Evolutionary conservation across 2,888 invertebrate genomes (phyloP), one percentile per base, ranked within the genome.

Genomic region (Cerceris rybyensis): DNA sequence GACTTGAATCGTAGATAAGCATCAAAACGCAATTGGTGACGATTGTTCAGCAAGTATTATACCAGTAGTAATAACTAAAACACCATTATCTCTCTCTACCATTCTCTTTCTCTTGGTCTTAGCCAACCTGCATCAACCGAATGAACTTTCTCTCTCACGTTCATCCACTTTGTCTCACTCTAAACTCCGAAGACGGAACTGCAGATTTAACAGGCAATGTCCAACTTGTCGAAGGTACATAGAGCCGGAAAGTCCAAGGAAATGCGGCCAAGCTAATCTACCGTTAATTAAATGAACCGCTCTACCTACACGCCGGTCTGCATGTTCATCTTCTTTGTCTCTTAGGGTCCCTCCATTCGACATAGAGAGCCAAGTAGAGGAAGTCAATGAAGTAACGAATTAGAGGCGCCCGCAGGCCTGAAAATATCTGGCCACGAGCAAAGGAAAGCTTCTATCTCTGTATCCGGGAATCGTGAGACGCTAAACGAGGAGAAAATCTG

Each of bases 281-380:
- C 79, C 84, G 87, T 89, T 90, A 88, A 89, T 90, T 90, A 89
- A 87, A 86, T 81, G 79, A 81, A 77, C 74, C 73, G 54, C 55
- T 63, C 55, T 11, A 58, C 8, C 28, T 17, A 6, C 55, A 70
- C 28, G 61, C 57, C 60, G n/a, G n/a, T 70, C 65, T n/a, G 50
- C 9, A 11, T 54, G 17, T 17, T 9, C 63, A 9, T 7, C 28
- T 13, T 16, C 57, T 9, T 41, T 59, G 69, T n/a, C 43, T 59
- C 54, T 42, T 49, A 64, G 42, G 7, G 6, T 42, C 49, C 43
- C 50, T 65, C 60, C 28, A 14, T 28, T 41, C 50, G 50, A 42
- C 42, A 60, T 8, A 6, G 11, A 42, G 46, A 57, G 58, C 41
- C 52, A 2, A 49, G 16, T 63, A 49, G 42, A 59, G 8, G 43